These are phyloP conservation scores for Oxytorus armatus DNA, from an alignment of 2,888 invertebrate species.

Conservation along the genomic window DNA sequence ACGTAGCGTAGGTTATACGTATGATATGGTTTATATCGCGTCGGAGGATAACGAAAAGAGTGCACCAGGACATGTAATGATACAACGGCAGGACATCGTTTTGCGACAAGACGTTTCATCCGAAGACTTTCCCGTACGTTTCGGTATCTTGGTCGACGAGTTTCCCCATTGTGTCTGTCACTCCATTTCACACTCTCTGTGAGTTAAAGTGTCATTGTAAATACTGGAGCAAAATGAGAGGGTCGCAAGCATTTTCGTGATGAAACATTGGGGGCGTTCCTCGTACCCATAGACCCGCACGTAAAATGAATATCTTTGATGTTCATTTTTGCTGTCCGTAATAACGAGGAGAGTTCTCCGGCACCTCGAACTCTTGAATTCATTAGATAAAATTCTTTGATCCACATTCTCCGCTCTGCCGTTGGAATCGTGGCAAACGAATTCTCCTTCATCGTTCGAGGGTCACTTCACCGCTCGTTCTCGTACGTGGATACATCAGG, in stretches of 20 bases:
- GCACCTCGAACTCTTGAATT: not conserved
- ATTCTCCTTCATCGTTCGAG: constrained; percentile 32
- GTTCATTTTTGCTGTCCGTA: constrained; percentile 16
- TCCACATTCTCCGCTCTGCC: not conserved
- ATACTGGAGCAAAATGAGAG: too few species aligned
- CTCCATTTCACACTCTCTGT: too few species aligned
- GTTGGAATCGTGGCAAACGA: constrained; percentile 39
- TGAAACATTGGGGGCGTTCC: too few species aligned
- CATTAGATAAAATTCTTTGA: not conserved
- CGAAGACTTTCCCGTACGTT: too few species aligned
- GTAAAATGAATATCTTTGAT: constrained; percentile 19
- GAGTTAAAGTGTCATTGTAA: too few species aligned
- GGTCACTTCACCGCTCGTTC: not conserved
- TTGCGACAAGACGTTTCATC: too few species aligned
- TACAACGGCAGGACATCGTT: too few species aligned
- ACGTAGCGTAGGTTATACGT: not conserved
- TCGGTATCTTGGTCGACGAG: too few species aligned
- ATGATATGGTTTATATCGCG: constrained; percentile 3
- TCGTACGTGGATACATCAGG: constrained; percentile 14
- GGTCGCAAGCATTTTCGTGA: too few species aligned
- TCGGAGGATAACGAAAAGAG: not conserved
- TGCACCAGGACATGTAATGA: not conserved
- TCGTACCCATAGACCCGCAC: too few species aligned
- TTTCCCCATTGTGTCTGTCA: too few species aligned
- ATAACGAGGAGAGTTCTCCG: too few species aligned